These are phyloP conservation scores for Gisinianus flammeolus DNA, from an alignment of 2,888 invertebrate genomes.

Conservation along the genomic window DNA sequence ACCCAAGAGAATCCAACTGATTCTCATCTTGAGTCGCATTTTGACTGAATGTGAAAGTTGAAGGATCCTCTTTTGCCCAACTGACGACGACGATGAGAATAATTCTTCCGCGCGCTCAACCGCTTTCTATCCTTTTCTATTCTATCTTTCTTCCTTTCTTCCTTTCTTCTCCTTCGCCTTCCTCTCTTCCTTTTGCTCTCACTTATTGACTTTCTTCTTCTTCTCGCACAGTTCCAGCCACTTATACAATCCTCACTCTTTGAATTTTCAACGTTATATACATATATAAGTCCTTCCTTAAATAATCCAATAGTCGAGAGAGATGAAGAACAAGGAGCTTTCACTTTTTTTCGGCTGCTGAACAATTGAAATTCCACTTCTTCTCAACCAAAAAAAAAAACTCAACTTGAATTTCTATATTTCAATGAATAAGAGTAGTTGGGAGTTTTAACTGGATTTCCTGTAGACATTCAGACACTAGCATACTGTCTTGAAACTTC, in stretches of 20 bases:
- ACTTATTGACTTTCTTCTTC: constrained; percentile 10
- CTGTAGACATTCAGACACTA: not conserved
- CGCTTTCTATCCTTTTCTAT: no score
- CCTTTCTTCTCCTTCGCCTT: not conserved
- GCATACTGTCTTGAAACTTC: not conserved
- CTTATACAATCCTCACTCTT: constrained; percentile 8
- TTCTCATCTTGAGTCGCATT: constrained; percentile 24
- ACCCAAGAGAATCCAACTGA: constrained; percentile 24
- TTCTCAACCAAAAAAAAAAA: no score
- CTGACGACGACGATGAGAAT: not conserved
- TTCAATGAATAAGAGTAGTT: no score
- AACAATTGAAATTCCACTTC: no score
- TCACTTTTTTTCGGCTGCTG: no score
- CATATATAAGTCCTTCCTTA: constrained; percentile 4
- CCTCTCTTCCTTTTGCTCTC: not conserved
- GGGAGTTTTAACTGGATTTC: not conserved
- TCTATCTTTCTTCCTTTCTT: no score
- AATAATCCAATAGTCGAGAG: not conserved
- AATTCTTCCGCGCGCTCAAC: no score
- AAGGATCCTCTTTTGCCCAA: constrained; percentile 16
- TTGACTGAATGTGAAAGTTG: constrained; percentile 30
- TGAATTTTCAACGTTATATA: no score
- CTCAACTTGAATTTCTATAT: no score
- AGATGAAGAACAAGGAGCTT: no score
- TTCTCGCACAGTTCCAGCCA: not conserved